These are phyloP conservation scores for Sceloporus tristichus DNA, from an alignment of 2,113 vertebrate species.

Conservation along the genomic window DNA sequence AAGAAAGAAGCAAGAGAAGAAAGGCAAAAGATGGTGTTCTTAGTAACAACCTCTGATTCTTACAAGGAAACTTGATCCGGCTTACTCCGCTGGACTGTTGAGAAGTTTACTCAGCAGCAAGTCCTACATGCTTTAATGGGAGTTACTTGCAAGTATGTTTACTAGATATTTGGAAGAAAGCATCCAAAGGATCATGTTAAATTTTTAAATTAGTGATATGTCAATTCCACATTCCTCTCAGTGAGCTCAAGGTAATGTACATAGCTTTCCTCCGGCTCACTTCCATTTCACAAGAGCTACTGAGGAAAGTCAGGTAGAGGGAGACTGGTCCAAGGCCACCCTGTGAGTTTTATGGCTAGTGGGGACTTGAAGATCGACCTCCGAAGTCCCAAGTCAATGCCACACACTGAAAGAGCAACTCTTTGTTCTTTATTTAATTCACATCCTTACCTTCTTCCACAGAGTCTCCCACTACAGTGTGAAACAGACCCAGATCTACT, in stretches of 20 bases:
- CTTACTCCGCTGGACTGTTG: not conserved
- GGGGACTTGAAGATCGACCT: no score
- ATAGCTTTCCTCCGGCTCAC: not conserved
- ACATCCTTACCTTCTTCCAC: no score
- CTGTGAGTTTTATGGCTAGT: no score
- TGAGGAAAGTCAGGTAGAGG: no score
- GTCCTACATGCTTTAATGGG: not conserved
- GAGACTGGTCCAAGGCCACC: no score
- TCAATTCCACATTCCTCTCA: not conserved
- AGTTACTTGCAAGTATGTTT: no score
- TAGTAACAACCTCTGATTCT: not conserved
- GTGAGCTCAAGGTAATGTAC: not conserved
- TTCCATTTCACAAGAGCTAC: not conserved
- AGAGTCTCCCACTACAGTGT: not conserved
- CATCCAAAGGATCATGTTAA: not conserved
- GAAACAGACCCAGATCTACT: not conserved
- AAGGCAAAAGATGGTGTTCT: not conserved
- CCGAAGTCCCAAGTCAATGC: no score
- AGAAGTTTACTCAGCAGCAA: not conserved
- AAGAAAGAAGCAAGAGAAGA: not conserved
- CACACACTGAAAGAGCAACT: no score
- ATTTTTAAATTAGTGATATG: no score
- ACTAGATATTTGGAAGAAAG: not conserved
- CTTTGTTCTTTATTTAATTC: not conserved
- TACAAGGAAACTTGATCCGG: not conserved